These are phyloP conservation scores for Pogoniulus pusillus DNA, from an alignment of 2,797 vertebrate genomes.

Conservation along the genomic window DNA sequence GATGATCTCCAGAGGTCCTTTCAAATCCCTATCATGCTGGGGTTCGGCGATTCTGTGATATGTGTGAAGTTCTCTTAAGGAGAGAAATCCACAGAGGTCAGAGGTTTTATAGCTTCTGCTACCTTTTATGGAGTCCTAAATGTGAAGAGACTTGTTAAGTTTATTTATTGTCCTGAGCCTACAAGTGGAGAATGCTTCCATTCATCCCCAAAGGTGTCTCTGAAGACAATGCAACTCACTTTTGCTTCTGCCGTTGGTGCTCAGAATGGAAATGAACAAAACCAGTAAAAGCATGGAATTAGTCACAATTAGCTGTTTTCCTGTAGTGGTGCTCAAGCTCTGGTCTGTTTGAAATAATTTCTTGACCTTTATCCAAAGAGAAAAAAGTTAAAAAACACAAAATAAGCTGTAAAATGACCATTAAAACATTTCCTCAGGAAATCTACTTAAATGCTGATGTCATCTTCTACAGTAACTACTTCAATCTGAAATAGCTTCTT, in stretches of 20 bases:
- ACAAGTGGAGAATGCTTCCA: neutral
- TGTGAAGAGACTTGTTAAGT: neutral
- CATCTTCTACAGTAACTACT: conserved; percentile 7
- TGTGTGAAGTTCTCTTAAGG: neutral
- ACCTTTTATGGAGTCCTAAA: neutral
- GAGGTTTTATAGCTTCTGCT: neutral
- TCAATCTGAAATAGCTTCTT: neutral
- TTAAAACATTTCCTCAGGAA: conserved; percentile 58
- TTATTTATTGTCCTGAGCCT: neutral
- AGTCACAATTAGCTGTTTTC: conserved; percentile 46
- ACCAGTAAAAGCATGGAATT: neutral
- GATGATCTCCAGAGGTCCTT: no score
- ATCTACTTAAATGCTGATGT: conserved; percentile 51
- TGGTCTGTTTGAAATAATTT: conserved; percentile 24
- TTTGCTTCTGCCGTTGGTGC: neutral
- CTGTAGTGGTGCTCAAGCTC: neutral
- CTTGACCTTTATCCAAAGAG: conserved; percentile 21
- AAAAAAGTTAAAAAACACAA: conserved; percentile 8
- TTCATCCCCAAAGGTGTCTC: neutral
- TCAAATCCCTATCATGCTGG: no score
- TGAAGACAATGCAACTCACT: neutral
- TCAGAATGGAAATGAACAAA: neutral
- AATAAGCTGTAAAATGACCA: conserved; percentile 21
- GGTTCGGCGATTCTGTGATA: no score
- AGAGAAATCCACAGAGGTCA: neutral